Base-by-base conservation (phyloP, 1,140 invertebrate species). In the Leptopilina boulardi region DNA sequence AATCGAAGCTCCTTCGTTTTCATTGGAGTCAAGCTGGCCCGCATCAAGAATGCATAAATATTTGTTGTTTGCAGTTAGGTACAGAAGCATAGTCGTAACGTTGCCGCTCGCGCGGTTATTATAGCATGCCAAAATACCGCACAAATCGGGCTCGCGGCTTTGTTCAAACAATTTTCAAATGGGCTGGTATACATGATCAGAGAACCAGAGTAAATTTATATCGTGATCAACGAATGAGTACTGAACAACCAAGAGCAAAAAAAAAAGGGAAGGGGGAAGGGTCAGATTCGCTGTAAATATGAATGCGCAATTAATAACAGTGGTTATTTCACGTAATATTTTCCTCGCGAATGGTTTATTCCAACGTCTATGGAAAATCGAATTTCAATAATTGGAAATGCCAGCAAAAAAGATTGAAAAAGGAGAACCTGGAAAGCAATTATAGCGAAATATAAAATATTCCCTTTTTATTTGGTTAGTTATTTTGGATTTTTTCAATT, bases 101-200 rank as follows among this genome's bases (percentile, higher is more conserved):
- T 56, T 80, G 77, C 73, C n/a, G n/a, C n/a, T n/a, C n/a, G n/a
- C 42, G n/a, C 42, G 47, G 79, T 85, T 85, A 85, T 84, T 81
- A 83, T 83, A 84, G 83, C 83, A 79, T 21, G 73, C 66, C 44
- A 42, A 77, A 79, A 83, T 81, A 72, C 73, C 66, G 74, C 81
- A 76, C 59, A 78, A 77, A 77, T 79, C 54, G 56, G 47, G 71
- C 30, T 79, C 23, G 56, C 59, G 83, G 85, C 79, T 83, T 85
- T 83, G 79, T 81, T 84, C 83, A 80, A 86, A 86, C 84, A 84
- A 85, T 86, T 86, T 86, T 84, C 81, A 82, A 85, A 85, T 85
- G 82, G 77, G 76, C 71, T 34, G 75, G 70, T 71, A 78, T 75
- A 82, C 66, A 73, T 59, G 10, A 59, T 59, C 56, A 59, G 23